phyloP scores from a whole-genome alignment of 92 coral and sea anemone species.

The Porites evermanni region DNA sequence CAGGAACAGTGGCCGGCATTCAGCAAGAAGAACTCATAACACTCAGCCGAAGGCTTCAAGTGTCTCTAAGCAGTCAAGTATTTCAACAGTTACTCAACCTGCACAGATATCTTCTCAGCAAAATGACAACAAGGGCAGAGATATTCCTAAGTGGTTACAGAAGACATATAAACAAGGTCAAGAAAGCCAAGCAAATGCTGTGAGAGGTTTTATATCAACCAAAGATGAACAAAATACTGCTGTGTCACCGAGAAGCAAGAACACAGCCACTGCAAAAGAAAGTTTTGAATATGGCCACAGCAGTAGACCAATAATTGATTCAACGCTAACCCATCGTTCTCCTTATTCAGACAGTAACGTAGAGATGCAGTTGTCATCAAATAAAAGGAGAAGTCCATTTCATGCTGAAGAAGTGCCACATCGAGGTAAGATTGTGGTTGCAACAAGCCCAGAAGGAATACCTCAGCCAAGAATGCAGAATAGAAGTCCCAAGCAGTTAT shows the following conservation, averaged over 20 bases:
- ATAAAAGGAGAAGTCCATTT: conserved; percentile 32
- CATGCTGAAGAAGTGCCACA: background rate
- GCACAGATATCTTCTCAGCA: background rate
- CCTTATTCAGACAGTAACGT: background rate
- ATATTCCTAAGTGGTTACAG: conserved; percentile 17
- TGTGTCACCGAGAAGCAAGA: background rate
- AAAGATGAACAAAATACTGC: background rate
- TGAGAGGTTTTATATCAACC: background rate
- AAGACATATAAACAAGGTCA: background rate
- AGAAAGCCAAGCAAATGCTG: background rate
- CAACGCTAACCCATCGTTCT: background rate
- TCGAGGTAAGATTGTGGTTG: conserved; percentile 21
- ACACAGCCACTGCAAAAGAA: background rate
- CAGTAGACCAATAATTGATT: background rate
- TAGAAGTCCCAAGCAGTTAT: conserved; percentile 31
- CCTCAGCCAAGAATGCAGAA: conserved; percentile 29
- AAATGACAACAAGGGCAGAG: background rate
- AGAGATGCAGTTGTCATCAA: background rate
- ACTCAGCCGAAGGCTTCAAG: background rate
- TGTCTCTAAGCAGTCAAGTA: background rate
- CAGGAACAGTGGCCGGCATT: background rate
- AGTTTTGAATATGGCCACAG: background rate
- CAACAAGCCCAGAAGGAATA: conserved; percentile 36
- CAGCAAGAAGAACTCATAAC: conserved; percentile 4
- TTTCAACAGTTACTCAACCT: background rate